These are phyloP conservation scores for Sarcophilus harrisii DNA, from an alignment of 2,797 vertebrate species.

Conservation along the genomic window DNA sequence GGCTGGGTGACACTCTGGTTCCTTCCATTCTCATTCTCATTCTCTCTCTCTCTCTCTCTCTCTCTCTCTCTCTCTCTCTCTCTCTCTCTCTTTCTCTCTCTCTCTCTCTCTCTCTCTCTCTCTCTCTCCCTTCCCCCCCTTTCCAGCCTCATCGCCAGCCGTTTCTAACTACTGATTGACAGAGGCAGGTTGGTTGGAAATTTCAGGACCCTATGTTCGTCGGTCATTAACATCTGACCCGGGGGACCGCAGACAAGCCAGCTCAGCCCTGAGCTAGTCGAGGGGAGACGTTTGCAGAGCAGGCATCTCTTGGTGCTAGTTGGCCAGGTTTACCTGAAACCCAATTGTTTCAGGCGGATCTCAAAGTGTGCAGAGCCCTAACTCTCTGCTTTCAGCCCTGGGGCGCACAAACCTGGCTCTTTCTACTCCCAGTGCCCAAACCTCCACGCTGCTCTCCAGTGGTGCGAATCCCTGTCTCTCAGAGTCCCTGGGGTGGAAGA, in stretches of 20 bases:
- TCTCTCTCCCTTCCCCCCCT: constrained; percentile 32
- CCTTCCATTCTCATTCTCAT: neutral
- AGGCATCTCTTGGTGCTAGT: neutral
- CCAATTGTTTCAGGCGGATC: neutral
- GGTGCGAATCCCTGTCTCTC: neutral
- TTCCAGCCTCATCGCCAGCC: constrained; percentile 9
- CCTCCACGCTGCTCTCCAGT: neutral
- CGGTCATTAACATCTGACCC: constrained; percentile 75
- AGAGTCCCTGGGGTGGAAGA: neutral
- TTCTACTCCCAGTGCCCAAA: neutral
- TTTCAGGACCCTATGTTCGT: constrained; percentile 60
- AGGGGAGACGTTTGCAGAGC: constrained; percentile 39
- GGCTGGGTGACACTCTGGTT: neutral
- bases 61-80: no score
- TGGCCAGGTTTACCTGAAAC: constrained; percentile 54
- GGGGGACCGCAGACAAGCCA: constrained; percentile 15
- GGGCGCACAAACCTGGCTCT: neutral
- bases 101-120: constrained; percentile 20
- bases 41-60: no score
- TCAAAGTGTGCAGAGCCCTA: neutral
- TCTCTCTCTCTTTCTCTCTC: no score
- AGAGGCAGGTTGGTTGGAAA: constrained; percentile 79
- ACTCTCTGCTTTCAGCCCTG: neutral
- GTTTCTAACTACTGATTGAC: constrained; percentile 65
- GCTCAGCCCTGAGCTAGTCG: constrained; percentile 11